Evolutionary conservation across 2,113 vertebrate species (phyloP), one percentile per base, ranked within the genome.

Genomic region (Caranx melampygus): DNA sequence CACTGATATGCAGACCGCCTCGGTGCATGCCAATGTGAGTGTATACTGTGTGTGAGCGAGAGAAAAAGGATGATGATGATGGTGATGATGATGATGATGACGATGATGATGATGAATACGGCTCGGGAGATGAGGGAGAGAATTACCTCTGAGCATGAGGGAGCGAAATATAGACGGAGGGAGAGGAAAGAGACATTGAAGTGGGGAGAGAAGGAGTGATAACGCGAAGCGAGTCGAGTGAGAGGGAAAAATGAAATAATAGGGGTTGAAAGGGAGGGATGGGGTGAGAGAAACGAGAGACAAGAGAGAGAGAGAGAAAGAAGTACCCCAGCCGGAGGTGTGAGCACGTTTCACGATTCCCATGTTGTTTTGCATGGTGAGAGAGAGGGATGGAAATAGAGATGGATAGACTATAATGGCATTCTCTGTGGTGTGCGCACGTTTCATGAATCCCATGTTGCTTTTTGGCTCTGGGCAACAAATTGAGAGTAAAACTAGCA

Each of bases 401-500:
- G 89, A 91, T 75, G 82, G 88, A 87, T 84, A 16, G 86, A 63
- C 79, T 70, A 51, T 90, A 92, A 93, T 93, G 87, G 49, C 71
- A 78, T 88, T 90, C 88, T 90, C 83, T 88, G 84, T 79, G 84
- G 82, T 11, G 77, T 83, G 79, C 76, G 81, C 92, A 92, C 88
- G 91, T 91, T 92, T 87, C 76, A 42, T 57, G 83, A 92, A 87
- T 92, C 91, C 91, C 88, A 89, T 85, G 89, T 89, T 88, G 88
- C 88, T 79, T 89, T 90, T 90, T 87, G 89, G 88, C 89, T 90
- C 90, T 66, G 72, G 82, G 89, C 91, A 90, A 91, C 89, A 93
- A 93, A 93, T 91, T 89, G 91, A 91, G 90, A 87, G 88, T 88
- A 87, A 91, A 91, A 91, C 79, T 72, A 79, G 79, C 75, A 72